Conservation (phyloP, 2,113 vertebrate species). For the Cebus imitator region DNA sequence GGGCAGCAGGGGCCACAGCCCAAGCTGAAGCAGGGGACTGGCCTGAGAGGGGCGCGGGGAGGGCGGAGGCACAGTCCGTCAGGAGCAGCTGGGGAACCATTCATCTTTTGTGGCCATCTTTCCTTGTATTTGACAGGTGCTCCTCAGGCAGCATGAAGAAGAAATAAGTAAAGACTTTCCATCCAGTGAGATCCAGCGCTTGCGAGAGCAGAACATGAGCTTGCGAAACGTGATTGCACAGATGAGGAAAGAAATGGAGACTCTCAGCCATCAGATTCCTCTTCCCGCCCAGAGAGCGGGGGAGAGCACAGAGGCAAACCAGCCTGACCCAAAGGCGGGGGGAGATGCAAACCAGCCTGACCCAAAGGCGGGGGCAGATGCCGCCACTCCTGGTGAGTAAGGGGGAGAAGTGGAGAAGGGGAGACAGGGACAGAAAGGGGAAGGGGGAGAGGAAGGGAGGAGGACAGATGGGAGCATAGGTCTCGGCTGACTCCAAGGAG, state of each 20-base stretch:
- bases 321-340: not conserved
- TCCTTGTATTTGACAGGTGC: constrained; percentile 62
- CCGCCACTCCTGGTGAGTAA: constrained; percentile 20
- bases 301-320: not conserved
- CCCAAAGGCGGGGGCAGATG: not conserved
- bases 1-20: not conserved
- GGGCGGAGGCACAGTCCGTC: not conserved
- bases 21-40: not conserved
- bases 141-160: not conserved
- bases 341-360: not conserved
- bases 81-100: not conserved
- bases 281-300: not conserved
- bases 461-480: not conserved
- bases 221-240: constrained; percentile 86
- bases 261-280: constrained; percentile 75
- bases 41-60: not conserved
- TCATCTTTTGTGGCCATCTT: not conserved
- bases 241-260: constrained; percentile 95
- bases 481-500: rapidly evolving
- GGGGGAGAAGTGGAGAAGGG: rapidly evolving
- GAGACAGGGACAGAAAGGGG: rapidly evolving
- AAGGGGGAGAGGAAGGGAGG: not conserved
- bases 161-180: constrained; percentile 7
- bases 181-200: constrained; percentile 83
- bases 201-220: constrained; percentile 89